These are phyloP conservation scores for Lepidothrix coronata DNA, from an alignment of 2,113 vertebrate genomes.

Conservation along the genomic window DNA sequence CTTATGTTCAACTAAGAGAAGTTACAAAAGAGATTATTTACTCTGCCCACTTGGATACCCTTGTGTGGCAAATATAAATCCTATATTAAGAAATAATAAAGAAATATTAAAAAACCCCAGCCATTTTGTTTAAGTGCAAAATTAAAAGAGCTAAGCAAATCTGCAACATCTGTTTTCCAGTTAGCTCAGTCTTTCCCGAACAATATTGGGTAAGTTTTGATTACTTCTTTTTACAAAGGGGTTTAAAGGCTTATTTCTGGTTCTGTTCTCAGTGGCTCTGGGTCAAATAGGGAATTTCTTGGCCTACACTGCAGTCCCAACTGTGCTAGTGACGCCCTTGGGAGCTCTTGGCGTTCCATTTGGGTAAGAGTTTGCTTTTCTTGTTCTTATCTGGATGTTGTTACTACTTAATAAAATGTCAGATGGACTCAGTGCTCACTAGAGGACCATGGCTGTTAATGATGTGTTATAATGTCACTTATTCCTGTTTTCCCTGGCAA, in stretches of 20 bases:
- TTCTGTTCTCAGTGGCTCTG: constrained; percentile 83
- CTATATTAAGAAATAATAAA: background rate
- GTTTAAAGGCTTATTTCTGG: constrained; percentile 43
- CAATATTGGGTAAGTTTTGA: background rate
- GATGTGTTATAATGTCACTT: background rate
- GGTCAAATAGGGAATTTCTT: constrained; percentile 96
- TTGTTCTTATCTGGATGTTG: background rate
- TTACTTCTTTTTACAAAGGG: background rate
- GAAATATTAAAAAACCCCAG: background rate
- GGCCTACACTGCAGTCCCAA: constrained; percentile 92
- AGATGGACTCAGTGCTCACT: background rate
- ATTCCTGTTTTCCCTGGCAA: background rate
- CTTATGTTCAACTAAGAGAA: background rate
- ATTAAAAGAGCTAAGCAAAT: background rate
- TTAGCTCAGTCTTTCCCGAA: background rate
- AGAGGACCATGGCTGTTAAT: background rate
- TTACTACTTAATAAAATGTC: background rate
- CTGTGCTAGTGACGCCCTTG: constrained; percentile 91
- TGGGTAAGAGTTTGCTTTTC: constrained; percentile 83
- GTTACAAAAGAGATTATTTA: background rate
- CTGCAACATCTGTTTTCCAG: constrained; percentile 20
- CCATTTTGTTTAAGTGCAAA: background rate
- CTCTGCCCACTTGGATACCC: background rate
- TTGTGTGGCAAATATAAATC: background rate
- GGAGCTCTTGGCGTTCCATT: constrained; percentile 95